Evolutionary conservation across 2,797 vertebrate genomes (phyloP).

Genomic region (Xenopus petersii): DNA sequence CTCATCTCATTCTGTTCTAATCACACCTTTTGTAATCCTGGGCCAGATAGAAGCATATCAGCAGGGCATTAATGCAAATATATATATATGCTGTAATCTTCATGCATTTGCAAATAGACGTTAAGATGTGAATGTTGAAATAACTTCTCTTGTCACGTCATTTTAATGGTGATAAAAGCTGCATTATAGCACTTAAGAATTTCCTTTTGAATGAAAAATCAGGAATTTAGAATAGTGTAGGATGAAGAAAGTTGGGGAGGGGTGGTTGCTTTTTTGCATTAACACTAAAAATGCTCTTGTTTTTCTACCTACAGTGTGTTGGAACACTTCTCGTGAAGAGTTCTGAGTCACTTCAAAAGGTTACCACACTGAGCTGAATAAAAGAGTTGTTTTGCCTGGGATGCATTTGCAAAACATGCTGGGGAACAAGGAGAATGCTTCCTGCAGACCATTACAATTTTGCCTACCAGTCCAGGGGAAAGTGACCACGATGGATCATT

Average conservation of each 20-base stretch:
- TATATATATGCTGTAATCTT: constrained; percentile 13
- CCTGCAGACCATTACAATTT: neutral
- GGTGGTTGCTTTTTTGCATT: neutral
- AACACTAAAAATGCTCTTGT: constrained; percentile 15
- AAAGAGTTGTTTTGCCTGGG: constrained; percentile 27
- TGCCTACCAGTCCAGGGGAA: neutral
- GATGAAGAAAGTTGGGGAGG: neutral
- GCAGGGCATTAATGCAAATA: too few species aligned
- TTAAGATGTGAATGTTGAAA: constrained; percentile 25
- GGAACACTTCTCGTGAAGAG: neutral
- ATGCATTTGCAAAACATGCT: constrained; percentile 14
- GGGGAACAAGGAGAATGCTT: neutral
- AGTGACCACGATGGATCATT: neutral
- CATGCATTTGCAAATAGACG: constrained; percentile 38
- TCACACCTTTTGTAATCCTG: too few species aligned
- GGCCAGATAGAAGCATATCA: too few species aligned
- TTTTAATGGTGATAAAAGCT: constrained; percentile 49
- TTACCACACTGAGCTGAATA: constrained; percentile 34
- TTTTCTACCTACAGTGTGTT: constrained; percentile 23
- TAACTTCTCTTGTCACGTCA: constrained; percentile 36
- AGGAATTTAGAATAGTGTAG: constrained; percentile 33
- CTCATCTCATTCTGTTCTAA: too few species aligned
- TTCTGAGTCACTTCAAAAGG: neutral
- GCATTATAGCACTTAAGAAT: constrained; percentile 44
- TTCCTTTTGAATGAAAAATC: constrained; percentile 33